phyloP scores from a whole-genome alignment of 1,140 invertebrate genomes.

The Pristionchus pacificus region DNA sequence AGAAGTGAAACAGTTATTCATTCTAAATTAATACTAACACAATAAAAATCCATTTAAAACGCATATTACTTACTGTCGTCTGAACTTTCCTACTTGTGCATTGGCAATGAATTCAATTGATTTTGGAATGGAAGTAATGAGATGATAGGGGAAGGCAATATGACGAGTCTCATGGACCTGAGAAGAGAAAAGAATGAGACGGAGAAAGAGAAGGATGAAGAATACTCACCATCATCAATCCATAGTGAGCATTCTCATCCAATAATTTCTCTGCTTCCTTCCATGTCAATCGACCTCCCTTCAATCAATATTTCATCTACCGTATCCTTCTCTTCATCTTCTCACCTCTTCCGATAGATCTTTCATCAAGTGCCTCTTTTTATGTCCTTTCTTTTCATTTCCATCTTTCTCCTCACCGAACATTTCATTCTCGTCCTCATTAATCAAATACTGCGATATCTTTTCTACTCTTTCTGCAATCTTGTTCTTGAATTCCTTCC shows the following conservation, averaged over 20 bases:
- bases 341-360: neutral
- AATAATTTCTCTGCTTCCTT: neutral
- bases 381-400: neutral
- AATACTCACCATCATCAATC: neutral
- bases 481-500: too few species aligned
- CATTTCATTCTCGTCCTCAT: too few species aligned
- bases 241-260: neutral
- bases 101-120: neutral
- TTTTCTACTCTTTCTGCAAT: too few species aligned
- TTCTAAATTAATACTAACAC: too few species aligned
- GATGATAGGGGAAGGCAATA: constrained; percentile 14
- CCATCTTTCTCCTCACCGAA: neutral
- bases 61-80: neutral
- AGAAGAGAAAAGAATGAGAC: too few species aligned
- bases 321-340: neutral
- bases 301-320: neutral
- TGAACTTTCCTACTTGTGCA: neutral
- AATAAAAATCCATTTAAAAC: neutral
- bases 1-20: too few species aligned
- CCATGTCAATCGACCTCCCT: neutral
- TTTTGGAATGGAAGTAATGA: neutral
- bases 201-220: too few species aligned
- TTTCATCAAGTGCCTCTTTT: neutral
- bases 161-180: constrained; percentile 1
- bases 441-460: too few species aligned